A percentile compares a stretch with the other conserved stretches of the same genome.
These are phyloP conservation scores for Rapana venosa DNA, from an alignment of 2,888 invertebrate genomes.

Conservation along the genomic window DNA sequence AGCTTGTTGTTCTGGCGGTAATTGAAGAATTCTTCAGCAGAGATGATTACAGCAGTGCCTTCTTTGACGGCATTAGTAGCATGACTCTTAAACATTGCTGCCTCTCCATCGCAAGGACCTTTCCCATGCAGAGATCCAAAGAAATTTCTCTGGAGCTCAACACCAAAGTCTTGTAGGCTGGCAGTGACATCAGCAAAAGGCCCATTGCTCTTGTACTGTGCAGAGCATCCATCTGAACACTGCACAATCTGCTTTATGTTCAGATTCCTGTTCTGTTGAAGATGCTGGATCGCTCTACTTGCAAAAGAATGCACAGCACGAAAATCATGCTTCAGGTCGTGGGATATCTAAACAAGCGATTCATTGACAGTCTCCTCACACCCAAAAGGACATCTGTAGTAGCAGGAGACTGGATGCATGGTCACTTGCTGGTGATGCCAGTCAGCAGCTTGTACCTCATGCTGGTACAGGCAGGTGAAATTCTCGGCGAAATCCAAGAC, in stretches of 20 bases:
- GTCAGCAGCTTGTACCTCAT: slow-evolving; percentile 9
- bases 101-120: slow-evolving; percentile 18
- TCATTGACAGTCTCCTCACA: neutral
- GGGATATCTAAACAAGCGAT: neutral
- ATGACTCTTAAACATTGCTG: neutral
- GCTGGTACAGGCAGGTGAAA: slow-evolving; percentile 25
- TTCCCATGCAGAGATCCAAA: slow-evolving; percentile 25
- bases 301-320: slow-evolving; percentile 1
- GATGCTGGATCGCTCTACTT: neutral
- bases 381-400: neutral
- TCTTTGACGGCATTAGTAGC: neutral
- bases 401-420: neutral
- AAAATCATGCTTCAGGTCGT: neutral
- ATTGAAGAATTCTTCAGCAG: neutral
- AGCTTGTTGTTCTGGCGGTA: neutral
- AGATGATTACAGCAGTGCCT: neutral
- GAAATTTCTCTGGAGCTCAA: neutral
- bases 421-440: slow-evolving; percentile 30
- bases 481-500: slow-evolving; percentile 28
- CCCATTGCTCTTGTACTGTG: slow-evolving; percentile 13
- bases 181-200: slow-evolving; percentile 24
- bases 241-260: neutral
- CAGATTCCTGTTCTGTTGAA: neutral
- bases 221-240: slow-evolving; percentile 19
- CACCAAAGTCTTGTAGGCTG: neutral